A percentile compares a stretch with the other conserved stretches of the same genome.
These are phyloP conservation scores for Cuculus canorus DNA, from an alignment of 2,797 vertebrate genomes.

Conservation along the genomic window DNA sequence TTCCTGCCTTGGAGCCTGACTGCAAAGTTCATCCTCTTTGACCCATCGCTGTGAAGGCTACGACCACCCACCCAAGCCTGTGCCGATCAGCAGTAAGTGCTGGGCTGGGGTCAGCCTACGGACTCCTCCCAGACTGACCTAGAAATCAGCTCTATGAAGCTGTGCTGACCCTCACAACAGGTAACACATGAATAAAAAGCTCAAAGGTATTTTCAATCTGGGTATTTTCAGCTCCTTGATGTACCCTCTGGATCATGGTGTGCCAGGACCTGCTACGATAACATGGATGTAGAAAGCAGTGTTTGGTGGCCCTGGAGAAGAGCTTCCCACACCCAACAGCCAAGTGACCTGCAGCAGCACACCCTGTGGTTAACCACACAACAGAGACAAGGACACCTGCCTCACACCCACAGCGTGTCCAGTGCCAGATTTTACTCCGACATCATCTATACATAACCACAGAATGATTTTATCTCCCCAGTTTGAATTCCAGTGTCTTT, in stretches of 20 bases:
- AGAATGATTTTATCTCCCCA: not conserved
- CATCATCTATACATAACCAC: not conserved
- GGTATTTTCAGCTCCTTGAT: not conserved
- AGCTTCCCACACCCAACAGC: not conserved
- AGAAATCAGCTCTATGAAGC: not conserved
- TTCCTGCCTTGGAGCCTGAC: not conserved
- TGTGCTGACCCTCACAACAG: not conserved
- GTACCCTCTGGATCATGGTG: accelerated
- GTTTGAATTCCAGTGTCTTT: not conserved
- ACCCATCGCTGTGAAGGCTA: accelerated
- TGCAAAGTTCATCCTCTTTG: not conserved
- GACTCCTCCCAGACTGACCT: not conserved
- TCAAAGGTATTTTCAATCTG: not conserved
- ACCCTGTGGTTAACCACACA: not conserved
- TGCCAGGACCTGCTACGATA: accelerated
- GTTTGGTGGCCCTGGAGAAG: not conserved
- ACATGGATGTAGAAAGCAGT: not conserved
- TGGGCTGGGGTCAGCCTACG: not conserved
- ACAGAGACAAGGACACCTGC: no score
- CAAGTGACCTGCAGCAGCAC: not conserved
- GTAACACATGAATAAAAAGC: not conserved
- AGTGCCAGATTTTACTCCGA: not conserved
- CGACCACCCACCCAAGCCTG: not conserved
- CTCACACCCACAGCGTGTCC: not conserved
- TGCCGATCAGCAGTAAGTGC: not conserved